These are phyloP conservation scores for Metaphire vulgaris DNA, from an alignment of 1,140 invertebrate species.

Conservation along the genomic window DNA sequence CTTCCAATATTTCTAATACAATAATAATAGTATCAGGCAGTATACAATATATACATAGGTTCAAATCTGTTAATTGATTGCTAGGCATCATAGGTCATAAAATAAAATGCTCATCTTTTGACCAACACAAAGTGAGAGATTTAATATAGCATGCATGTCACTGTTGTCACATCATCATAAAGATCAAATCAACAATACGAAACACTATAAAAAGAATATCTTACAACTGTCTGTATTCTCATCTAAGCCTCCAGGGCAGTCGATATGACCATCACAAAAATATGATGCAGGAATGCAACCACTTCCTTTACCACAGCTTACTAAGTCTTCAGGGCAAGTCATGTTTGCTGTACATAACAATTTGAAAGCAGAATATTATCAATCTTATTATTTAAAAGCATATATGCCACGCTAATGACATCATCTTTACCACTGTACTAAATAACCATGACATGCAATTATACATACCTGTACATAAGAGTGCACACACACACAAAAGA, in stretches of 20 bases:
- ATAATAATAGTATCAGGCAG: not conserved
- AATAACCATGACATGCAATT: not conserved
- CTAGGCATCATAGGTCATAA: not conserved
- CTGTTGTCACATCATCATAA: not conserved
- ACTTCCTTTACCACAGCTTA: not conserved
- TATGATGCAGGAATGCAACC: not conserved
- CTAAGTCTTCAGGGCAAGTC: not conserved
- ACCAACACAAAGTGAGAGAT: too few species aligned
- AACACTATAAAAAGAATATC: not conserved
- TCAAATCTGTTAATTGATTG: not conserved
- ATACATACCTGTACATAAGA: too few species aligned
- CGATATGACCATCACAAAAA: not conserved
- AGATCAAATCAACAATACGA: not conserved
- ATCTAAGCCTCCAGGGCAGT: not conserved
- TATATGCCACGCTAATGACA: not conserved
- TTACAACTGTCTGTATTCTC: not conserved
- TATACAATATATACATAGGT: not conserved
- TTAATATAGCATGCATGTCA: too few species aligned
- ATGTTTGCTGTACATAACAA: not conserved
- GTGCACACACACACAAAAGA: too few species aligned
- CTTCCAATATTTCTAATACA: too few species aligned
- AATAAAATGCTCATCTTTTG: not conserved
- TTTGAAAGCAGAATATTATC: not conserved
- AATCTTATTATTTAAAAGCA: not conserved
- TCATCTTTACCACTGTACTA: not conserved